Evolutionary conservation across 2,797 vertebrate genomes (phyloP), one percentile per base, ranked within the genome.

Genomic region (Anguilla pacifica): DNA sequence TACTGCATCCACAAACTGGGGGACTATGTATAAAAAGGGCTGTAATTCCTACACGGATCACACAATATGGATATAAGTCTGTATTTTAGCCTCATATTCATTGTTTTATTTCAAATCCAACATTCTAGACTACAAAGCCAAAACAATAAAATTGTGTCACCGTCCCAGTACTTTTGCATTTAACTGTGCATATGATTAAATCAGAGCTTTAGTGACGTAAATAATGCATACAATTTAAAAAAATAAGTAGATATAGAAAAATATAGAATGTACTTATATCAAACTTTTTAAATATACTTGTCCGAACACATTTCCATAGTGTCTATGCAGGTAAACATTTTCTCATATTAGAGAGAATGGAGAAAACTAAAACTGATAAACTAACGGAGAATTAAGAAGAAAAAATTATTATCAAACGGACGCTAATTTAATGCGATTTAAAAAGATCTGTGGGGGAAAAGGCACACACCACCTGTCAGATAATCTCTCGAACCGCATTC

Each of bases 381-480:
- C 4, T 55, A 84, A 57, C 55, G 46, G 19, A 57, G n/a, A 49
- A 53, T 84, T 55, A 6, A 46, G 43, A 46, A 46, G 43, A 46
- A 22, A 82, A 51, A 51, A 82, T 7, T 49, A 6, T 51, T 49
- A n/a, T 82, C 9, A 49, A 82, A 49, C 46, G 6, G 83, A 84
- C 15, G 83, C 10, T 84, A 59, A 55, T 84, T 84, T 19, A 49
- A 82, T 10, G 25, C 74, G 43, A 49, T 43, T 49, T 82, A 49
- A n/a, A 82, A 82, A 82, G 11, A n/a, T 49, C 82, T 2, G 53
- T 15, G 83, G 31, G 81, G 31, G 46, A 84, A 46, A 84, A 57
- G 83, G 28, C 51, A 15, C 53, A 35, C 83, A 35, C 28, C 83
- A 84, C 83, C 83, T 84, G 83, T 84, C 83, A 84, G 31, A 15